These are phyloP conservation scores for Strigamia transsilvanica DNA, from an alignment of 2,888 invertebrate genomes.

Conservation along the genomic window DNA sequence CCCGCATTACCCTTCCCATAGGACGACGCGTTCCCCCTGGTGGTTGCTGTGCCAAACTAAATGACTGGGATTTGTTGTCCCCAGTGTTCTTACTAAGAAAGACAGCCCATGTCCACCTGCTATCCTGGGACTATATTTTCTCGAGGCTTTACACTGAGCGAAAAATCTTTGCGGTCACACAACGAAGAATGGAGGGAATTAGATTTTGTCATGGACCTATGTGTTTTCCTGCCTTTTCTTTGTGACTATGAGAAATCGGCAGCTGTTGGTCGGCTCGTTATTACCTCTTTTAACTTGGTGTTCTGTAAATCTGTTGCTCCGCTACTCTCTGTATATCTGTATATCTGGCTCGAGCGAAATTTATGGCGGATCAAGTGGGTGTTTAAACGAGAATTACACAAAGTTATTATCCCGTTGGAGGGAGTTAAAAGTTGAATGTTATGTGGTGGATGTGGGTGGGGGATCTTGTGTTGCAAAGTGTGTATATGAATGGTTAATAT, in stretches of 20 bases:
- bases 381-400: constrained; percentile 29
- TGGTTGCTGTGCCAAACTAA: constrained; percentile 31
- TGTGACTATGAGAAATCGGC: constrained; percentile 13
- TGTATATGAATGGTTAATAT: constrained; percentile 31
- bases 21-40: constrained; percentile 4
- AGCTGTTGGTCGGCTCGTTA: constrained; percentile 4
- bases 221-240: constrained; percentile 25
- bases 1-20: constrained; percentile 44
- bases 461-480: constrained; percentile 26
- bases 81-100: constrained; percentile 42
- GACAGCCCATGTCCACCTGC: constrained; percentile 42
- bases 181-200: constrained; percentile 42
- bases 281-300: background rate
- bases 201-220: constrained; percentile 36
- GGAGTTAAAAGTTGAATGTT: background rate
- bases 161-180: constrained; percentile 42
- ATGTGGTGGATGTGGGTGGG: background rate
- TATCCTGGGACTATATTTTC: constrained; percentile 40
- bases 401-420: constrained; percentile 26
- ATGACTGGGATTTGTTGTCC: constrained; percentile 44
- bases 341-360: background rate
- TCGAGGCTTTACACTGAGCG: constrained; percentile 42
- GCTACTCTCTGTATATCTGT: too few species aligned
- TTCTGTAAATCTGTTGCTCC: too few species aligned
- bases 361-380: constrained; percentile 33